Percentiles rank a stretch among this genome's conserved stretches.
Conservation (phyloP, 2,113 vertebrate species). For the Aix galericulata region DNA sequence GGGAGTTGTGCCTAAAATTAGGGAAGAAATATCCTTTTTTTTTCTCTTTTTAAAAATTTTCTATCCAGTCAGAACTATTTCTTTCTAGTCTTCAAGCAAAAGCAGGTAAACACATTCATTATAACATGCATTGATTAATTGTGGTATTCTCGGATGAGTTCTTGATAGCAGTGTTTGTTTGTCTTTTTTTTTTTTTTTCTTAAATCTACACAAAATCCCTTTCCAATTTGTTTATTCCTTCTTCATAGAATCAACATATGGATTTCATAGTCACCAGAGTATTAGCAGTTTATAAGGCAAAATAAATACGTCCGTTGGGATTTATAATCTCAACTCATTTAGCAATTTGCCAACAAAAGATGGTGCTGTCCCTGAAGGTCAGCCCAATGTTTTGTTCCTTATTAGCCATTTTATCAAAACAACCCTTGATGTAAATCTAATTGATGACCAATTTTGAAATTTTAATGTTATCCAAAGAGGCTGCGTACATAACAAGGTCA, state of each 20-base stretch:
- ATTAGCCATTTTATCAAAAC: slow-evolving; percentile 26
- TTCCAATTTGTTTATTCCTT: not conserved
- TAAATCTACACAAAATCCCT: not conserved
- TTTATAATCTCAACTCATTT: not conserved
- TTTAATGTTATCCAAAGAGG: not conserved
- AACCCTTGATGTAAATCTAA: slow-evolving; percentile 30
- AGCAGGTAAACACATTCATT: not conserved
- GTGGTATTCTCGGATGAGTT: not conserved
- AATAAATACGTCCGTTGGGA: not conserved
- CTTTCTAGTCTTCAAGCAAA: not conserved
- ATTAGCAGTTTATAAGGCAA: not conserved
- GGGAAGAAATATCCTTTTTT: not conserved
- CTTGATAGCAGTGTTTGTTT: not conserved
- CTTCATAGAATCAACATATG: not conserved
- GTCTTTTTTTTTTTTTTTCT: no score
- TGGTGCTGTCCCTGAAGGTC: not conserved
- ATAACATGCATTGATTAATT: not conserved
- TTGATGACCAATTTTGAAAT: slow-evolving; percentile 20
- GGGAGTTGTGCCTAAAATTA: not conserved
- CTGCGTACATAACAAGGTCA: slow-evolving; percentile 4
- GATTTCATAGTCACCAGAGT: not conserved
- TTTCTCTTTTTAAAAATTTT: not conserved
- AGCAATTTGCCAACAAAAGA: not conserved
- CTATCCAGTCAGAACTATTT: not conserved
- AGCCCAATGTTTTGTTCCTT: not conserved